Percentiles rank a stretch among this genome's conserved stretches.
phyloP scores from a whole-genome alignment of 2,888 invertebrate species.

The Erannis defoliaria region DNA sequence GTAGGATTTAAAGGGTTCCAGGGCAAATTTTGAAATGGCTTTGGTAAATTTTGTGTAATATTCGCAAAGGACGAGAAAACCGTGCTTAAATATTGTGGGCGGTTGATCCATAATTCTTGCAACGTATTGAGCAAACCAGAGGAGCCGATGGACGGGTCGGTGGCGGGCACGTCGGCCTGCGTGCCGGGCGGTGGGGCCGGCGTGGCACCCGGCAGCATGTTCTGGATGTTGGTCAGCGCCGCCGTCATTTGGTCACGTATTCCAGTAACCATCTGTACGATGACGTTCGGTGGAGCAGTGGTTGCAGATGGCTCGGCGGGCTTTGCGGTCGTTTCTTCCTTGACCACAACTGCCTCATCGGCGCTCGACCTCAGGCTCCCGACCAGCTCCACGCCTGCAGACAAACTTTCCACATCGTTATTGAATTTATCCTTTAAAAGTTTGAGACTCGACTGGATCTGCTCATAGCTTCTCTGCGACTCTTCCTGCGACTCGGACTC shows the following conservation, averaged over 20 bases:
- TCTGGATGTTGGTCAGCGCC: neutral
- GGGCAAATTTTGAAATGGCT: no score
- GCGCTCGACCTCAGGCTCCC: conserved; percentile 61
- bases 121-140: no score
- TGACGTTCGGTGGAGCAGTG: conserved; percentile 2
- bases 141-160: neutral
- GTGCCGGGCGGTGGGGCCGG: conserved; percentile 10
- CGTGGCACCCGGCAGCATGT: neutral
- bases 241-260: neutral
- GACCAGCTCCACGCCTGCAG: conserved; percentile 64
- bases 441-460: conserved; percentile 55
- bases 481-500: conserved; percentile 40
- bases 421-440: conserved; percentile 67
- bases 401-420: conserved; percentile 61
- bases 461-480: conserved; percentile 49
- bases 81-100: no score
- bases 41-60: no score
- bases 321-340: conserved; percentile 28
- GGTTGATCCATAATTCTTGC: no score
- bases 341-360: conserved; percentile 30
- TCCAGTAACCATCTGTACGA: neutral
- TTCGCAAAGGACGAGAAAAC: no score
- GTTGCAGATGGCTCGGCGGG: neutral
- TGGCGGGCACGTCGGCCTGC: conserved; percentile 32
- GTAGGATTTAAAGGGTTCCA: neutral